Percentiles rank a stretch among this genome's conserved stretches.
Conservation (phyloP, 1,140 invertebrate genomes). For the Radopholus similis region DNA sequence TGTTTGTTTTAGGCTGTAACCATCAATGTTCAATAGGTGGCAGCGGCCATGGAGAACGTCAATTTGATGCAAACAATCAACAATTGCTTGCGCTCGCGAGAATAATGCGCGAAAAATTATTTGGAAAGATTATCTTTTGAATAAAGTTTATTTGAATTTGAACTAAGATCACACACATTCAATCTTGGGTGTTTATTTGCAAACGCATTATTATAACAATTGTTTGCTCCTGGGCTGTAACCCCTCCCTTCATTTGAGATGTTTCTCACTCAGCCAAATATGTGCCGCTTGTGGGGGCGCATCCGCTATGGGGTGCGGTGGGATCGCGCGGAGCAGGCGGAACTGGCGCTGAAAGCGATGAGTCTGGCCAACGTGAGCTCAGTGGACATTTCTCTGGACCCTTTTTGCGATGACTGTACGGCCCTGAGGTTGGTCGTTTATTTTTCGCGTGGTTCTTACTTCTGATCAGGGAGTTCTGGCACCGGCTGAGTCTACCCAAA, state of each 20-base stretch:
- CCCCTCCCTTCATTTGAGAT: neutral
- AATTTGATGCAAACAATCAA: constrained; percentile 88
- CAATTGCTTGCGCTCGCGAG: constrained; percentile 69
- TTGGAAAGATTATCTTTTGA: constrained; percentile 13
- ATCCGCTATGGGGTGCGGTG: constrained; percentile 54
- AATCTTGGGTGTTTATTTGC: neutral
- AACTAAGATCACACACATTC: neutral
- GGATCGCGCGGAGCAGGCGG: constrained; percentile 40
- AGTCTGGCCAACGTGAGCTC: constrained; percentile 46
- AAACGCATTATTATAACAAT: neutral
- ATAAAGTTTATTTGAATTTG: neutral
- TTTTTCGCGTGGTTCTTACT: constrained; percentile 3
- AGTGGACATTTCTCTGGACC: constrained; percentile 52
- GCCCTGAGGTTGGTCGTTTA: constrained; percentile 42
- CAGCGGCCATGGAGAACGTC: constrained; percentile 88
- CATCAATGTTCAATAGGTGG: constrained; percentile 64
- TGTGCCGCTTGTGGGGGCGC: constrained; percentile 51
- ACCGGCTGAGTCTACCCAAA: constrained; percentile 40
- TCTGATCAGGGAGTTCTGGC: constrained; percentile 54
- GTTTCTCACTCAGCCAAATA: constrained; percentile 3
- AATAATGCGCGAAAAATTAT: constrained; percentile 14
- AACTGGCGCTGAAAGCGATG: constrained; percentile 44
- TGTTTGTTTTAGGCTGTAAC: neutral
- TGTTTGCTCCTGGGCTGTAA: neutral
- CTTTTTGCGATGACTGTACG: constrained; percentile 48